phyloP scores from a whole-genome alignment of 2,797 vertebrate species.

The Darevskia mixta region DNA sequence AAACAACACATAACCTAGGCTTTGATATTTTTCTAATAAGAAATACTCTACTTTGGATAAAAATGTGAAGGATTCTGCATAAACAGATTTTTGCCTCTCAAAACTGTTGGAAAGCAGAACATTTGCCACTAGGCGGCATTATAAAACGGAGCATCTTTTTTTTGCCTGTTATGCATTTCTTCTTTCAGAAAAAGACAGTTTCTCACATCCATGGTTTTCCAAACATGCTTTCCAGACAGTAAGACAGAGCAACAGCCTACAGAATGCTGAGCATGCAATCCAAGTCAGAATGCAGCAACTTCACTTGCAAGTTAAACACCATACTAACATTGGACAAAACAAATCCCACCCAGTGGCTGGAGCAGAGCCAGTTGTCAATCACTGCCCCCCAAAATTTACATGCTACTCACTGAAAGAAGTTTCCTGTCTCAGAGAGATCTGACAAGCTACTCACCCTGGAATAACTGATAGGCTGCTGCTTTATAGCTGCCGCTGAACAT shows the following conservation, averaged over 20 bases:
- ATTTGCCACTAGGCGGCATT: slow-evolving; percentile 60
- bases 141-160: slow-evolving; percentile 15
- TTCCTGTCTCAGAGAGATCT: not conserved
- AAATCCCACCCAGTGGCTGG: not conserved
- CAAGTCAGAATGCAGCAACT: not conserved
- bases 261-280: not conserved
- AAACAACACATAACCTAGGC: not conserved
- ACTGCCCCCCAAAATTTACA: not conserved
- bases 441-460: not conserved
- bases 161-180: not conserved
- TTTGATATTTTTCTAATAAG: not conserved
- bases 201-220: not conserved
- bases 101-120: slow-evolving; percentile 6
- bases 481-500: not conserved
- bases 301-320: not conserved
- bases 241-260: not conserved
- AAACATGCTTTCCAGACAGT: not conserved
- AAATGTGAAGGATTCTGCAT: not conserved
- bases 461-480: not conserved
- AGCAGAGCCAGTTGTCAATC: not conserved
- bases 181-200: slow-evolving; percentile 2
- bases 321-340: not conserved
- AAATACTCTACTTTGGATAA: slow-evolving; percentile 9
- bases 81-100: not conserved
- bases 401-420: not conserved